A percentile compares a stretch with the other conserved stretches of the same genome.
Conservation (phyloP, 2,888 invertebrate genomes). For the Aphodius granarius region DNA sequence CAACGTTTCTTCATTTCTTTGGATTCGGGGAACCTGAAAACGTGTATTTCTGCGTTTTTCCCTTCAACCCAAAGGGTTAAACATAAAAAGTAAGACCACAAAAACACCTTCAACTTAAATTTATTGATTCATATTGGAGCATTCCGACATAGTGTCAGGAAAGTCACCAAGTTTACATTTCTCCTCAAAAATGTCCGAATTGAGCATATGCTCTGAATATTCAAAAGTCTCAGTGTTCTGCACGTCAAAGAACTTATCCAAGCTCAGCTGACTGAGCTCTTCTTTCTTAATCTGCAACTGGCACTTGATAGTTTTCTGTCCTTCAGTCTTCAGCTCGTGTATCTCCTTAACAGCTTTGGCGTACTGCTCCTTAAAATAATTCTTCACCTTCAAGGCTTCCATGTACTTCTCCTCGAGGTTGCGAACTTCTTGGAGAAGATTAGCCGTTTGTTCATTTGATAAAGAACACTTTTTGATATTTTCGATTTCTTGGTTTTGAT, state of each 20-base stretch:
- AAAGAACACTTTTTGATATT: conserved; percentile 59
- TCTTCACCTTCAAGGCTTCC: conserved; percentile 66
- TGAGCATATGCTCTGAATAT: conserved; percentile 23
- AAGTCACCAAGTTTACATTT: background rate
- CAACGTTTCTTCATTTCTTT: too few species aligned
- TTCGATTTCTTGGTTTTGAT: conserved; percentile 49
- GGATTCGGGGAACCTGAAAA: too few species aligned
- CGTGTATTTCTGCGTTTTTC: too few species aligned
- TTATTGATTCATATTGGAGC: background rate
- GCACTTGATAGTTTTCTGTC: conserved; percentile 57
- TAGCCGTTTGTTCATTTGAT: conserved; percentile 68
- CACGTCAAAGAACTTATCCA: conserved; percentile 32
- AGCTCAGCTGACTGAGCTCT: conserved; percentile 43
- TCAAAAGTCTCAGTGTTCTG: conserved; percentile 12
- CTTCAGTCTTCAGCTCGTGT: conserved; percentile 62
- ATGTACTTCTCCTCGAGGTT: conserved; percentile 66
- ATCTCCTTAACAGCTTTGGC: conserved; percentile 68
- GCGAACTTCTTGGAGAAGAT: conserved; percentile 68
- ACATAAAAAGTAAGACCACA: too few species aligned
- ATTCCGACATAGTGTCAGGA: background rate
- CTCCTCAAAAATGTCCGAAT: conserved; percentile 8
- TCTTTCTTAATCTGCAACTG: conserved; percentile 56
- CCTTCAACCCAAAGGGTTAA: too few species aligned
- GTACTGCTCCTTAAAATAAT: conserved; percentile 79
- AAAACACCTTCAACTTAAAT: too few species aligned